A percentile compares a stretch with the other conserved stretches of the same genome.
Conservation (phyloP, 2,113 vertebrate species). For the Tursiops truncatus region DNA sequence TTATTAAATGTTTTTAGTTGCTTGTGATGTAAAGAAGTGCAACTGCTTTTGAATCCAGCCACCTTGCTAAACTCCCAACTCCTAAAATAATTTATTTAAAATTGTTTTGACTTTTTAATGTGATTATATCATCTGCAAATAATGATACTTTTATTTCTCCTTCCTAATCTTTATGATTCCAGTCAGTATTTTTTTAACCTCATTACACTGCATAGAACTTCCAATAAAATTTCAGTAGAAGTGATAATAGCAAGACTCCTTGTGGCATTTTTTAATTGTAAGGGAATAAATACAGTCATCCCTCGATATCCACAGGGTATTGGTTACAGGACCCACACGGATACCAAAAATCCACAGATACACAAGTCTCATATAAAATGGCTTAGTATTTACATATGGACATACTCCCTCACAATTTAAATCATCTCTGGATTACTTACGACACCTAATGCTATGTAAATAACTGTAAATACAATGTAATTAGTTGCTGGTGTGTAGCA, state of each 20-base stretch:
- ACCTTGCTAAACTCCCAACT: not conserved
- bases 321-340: not conserved
- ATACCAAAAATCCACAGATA: not conserved
- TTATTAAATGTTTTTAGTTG: not conserved
- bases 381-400: not conserved
- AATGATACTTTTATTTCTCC: not conserved
- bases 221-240: not conserved
- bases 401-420: not conserved
- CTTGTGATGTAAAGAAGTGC: not conserved
- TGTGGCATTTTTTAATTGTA: not conserved
- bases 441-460: not conserved
- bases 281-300: not conserved
- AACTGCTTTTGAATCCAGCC: not conserved
- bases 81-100: not conserved
- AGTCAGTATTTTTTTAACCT: not conserved
- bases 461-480: not conserved
- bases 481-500: not conserved
- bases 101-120: not conserved
- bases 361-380: not conserved
- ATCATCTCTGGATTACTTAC: not conserved
- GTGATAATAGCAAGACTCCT: not conserved
- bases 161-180: not conserved
- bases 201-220: not conserved
- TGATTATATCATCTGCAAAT: not conserved
- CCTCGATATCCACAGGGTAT: not conserved